Evolutionary conservation across 2,888 invertebrate genomes (phyloP), one percentile per base, ranked within the genome.

Genomic region (Tenthredo mesomela): DNA sequence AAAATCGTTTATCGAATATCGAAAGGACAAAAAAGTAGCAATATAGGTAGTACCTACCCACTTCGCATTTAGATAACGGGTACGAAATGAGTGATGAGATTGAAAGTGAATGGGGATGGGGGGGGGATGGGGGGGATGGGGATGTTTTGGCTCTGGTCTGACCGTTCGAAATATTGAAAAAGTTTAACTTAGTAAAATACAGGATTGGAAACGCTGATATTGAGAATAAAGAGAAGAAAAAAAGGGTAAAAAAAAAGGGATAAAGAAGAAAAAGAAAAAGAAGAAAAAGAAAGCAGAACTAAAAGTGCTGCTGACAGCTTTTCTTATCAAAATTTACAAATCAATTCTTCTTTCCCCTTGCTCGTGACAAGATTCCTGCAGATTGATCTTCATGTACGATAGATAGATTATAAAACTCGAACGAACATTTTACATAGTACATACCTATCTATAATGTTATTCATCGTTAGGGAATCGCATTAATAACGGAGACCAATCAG

Each of bases 161-260:
- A 54, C 50, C 29, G 54, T 54, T 61, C 0, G 78, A 80, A 80
- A 40, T 15, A 80, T 78, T 58, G 54, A 58, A 78, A 78, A 78
- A 78, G 77, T 78, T 78, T 78, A 18, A 29, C 54, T 1, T 58
- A n/a, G 54, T 37, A 50, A 78, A 78, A 78, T 33, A 54, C n/a
- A 47, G 21, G 10, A 10, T 75, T 50, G 47, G 6, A 43, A 1
- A 21, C 25, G 25, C 25, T 25, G 25, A 61, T 61, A 61, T 12
- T 12, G 47, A 75, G 21, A 25, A 40, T 40, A 70, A 43, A 40
- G 15, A 21, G 9, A 25, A 43, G n/a, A 43, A 73, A 1, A 21
- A 43, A 40, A 33, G 10, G 29, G n/a, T n/a, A 43, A 37, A 43
- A 71, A 1, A n/a, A 43, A 40, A 33, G 10, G 29, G n/a, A n/a